Percentiles rank a stretch among this genome's conserved stretches.
These are phyloP conservation scores for Caenorhabditis remanei DNA, from an alignment of 1,140 invertebrate species.

Conservation along the genomic window DNA sequence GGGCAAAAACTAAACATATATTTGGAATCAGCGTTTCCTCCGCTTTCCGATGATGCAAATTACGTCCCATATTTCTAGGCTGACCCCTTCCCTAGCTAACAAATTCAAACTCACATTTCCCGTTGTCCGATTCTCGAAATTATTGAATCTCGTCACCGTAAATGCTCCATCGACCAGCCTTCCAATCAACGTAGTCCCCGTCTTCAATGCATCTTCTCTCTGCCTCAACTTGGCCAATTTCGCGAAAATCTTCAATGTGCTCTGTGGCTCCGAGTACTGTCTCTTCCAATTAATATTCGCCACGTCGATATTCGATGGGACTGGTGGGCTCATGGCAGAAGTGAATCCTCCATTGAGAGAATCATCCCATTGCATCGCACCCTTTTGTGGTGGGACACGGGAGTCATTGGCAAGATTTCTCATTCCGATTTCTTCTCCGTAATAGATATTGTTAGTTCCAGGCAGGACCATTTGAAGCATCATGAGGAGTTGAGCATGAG, in stretches of 20 bases:
- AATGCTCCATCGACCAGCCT: slow-evolving; percentile 62
- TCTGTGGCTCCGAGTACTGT: slow-evolving; percentile 60
- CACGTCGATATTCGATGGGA: slow-evolving; percentile 59
- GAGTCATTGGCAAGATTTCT: slow-evolving; percentile 65
- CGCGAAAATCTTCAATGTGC: slow-evolving; percentile 63
- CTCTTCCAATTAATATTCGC: slow-evolving; percentile 67
- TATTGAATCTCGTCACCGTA: slow-evolving; percentile 62
- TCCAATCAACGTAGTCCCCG: slow-evolving; percentile 62
- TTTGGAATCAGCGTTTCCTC: too few relatives aligned
- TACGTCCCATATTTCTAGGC: not conserved
- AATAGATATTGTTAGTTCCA: slow-evolving; percentile 67
- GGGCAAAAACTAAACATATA: too few relatives aligned
- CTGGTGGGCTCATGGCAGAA: slow-evolving; percentile 17
- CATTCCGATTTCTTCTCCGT: slow-evolving; percentile 70
- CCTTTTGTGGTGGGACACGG: slow-evolving; percentile 59
- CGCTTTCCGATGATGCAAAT: too few relatives aligned
- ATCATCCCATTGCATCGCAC: slow-evolving; percentile 67
- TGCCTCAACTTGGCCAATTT: slow-evolving; percentile 65
- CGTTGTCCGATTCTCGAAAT: slow-evolving; percentile 59
- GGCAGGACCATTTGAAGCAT: slow-evolving; percentile 67
- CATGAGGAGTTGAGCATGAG: slow-evolving; percentile 66
- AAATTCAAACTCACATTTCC: slow-evolving; percentile 62
- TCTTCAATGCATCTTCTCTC: slow-evolving; percentile 62
- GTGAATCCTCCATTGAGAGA: slow-evolving; percentile 60
- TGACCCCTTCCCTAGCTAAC: not conserved